Conservation (phyloP, 2,888 invertebrate genomes). For the Thalpophila matura region DNA sequence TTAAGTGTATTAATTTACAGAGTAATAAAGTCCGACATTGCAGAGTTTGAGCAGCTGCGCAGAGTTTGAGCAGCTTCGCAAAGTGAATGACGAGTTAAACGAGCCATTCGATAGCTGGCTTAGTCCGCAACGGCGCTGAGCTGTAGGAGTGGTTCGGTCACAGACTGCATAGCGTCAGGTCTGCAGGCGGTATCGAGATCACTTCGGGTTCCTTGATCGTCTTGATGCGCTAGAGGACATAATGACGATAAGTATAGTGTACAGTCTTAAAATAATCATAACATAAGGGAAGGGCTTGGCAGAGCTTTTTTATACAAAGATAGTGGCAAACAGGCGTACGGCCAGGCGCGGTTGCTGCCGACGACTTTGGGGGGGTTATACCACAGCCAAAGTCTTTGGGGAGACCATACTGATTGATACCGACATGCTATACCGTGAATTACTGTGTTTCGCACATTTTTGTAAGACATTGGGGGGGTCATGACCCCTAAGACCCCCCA, state of each 20-base stretch:
- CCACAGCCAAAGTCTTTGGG: too few species aligned
- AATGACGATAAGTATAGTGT: background rate
- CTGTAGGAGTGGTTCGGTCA: conserved; percentile 76
- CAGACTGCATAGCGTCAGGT: conserved; percentile 82
- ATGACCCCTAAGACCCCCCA: too few species aligned
- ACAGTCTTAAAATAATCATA: too few species aligned
- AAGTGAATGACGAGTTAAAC: conserved; percentile 67
- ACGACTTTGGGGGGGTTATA: too few species aligned
- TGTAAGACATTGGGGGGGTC: too few species aligned
- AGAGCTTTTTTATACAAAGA: too few species aligned
- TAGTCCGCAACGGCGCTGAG: conserved; percentile 65
- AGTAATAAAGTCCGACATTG: background rate
- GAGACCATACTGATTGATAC: too few species aligned
- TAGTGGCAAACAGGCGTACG: too few species aligned
- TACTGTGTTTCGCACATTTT: too few species aligned
- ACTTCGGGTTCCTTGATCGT: conserved; percentile 81
- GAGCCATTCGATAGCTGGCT: conserved; percentile 85
- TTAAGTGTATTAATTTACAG: background rate
- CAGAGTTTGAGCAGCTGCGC: conserved; percentile 18
- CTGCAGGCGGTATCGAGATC: conserved; percentile 81
- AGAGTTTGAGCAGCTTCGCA: conserved; percentile 28
- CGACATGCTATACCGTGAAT: too few species aligned
- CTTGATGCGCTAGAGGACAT: conserved; percentile 78
- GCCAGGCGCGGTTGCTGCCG: too few species aligned
- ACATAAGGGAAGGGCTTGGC: too few species aligned